These are phyloP conservation scores for Nannoperca australis DNA, from an alignment of 2,797 vertebrate species.

Conservation along the genomic window DNA sequence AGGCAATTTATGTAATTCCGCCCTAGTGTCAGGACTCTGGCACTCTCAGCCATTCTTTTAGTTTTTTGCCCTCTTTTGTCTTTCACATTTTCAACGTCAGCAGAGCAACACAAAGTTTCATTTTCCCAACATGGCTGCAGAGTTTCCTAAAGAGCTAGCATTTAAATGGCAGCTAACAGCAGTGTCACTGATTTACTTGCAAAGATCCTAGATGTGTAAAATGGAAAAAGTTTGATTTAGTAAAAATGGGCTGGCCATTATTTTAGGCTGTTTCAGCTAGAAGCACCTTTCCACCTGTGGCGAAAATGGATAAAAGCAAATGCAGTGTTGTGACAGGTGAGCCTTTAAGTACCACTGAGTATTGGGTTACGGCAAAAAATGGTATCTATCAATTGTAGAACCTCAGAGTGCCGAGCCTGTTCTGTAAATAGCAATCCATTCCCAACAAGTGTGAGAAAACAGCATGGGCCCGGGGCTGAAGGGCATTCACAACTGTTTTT, in stretches of 20 bases:
- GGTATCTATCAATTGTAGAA: slow-evolving; percentile 31
- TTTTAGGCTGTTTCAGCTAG: slow-evolving; percentile 16
- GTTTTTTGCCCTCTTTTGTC: slow-evolving; percentile 49
- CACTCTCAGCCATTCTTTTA: slow-evolving; percentile 44
- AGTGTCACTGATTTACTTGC: not conserved
- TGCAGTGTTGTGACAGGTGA: slow-evolving; percentile 34
- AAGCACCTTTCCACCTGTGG: slow-evolving; percentile 24
- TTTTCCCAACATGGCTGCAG: slow-evolving; percentile 15
- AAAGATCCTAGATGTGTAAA: not conserved
- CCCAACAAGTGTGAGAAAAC: slow-evolving; percentile 23
- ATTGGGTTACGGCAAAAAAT: slow-evolving; percentile 16
- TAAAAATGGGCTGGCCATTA: not conserved
- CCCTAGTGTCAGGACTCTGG: slow-evolving; percentile 54
- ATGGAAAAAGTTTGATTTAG: not conserved
- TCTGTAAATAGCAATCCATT: slow-evolving; percentile 44
- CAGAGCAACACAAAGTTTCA: slow-evolving; percentile 26
- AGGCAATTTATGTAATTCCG: slow-evolving; percentile 77
- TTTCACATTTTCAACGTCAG: slow-evolving; percentile 37
- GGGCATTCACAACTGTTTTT: slow-evolving; percentile 16
- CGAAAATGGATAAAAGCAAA: slow-evolving; percentile 36
- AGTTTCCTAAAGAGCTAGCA: slow-evolving; percentile 4
- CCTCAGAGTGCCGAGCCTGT: slow-evolving; percentile 22
- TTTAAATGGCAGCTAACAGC: not conserved
- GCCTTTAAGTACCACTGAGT: slow-evolving; percentile 36
- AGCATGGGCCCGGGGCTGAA: slow-evolving; percentile 1